These are phyloP conservation scores for Aradophagus sp. DNA, from an alignment of 1,140 invertebrate species.

Conservation along the genomic window DNA sequence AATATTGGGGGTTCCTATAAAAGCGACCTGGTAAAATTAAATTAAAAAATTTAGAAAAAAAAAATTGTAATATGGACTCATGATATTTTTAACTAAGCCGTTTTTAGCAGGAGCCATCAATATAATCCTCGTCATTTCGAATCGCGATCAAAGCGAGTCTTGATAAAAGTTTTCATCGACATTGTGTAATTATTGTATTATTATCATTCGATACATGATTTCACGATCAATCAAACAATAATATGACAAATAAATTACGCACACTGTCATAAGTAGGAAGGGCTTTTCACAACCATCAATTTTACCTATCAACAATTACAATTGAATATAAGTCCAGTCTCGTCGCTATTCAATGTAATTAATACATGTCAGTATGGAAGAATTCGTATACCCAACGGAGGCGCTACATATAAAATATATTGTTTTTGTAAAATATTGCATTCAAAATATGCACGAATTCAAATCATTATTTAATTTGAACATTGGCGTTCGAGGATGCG, in stretches of 20 bases:
- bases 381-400: constrained; percentile 36
- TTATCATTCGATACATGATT: constrained; percentile 19
- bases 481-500: constrained; percentile 15
- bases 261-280: constrained; percentile 34
- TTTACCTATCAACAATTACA: constrained; percentile 43
- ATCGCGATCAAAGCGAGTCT: constrained; percentile 15
- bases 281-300: constrained; percentile 45
- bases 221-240: constrained; percentile 24
- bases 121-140: too few species aligned
- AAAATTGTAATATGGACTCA: too few species aligned
- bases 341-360: constrained; percentile 20
- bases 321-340: constrained; percentile 33
- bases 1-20: too few species aligned
- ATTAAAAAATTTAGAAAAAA: too few species aligned
- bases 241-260: constrained; percentile 25
- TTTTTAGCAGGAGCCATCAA: too few species aligned
- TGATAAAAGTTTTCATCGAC: constrained; percentile 25
- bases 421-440: constrained; percentile 31
- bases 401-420: constrained; percentile 44
- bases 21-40: too few species aligned
- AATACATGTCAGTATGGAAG: constrained; percentile 45
- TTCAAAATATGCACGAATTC: constrained; percentile 23
- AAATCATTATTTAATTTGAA: constrained; percentile 21
- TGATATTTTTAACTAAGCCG: too few species aligned
- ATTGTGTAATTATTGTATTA: constrained; percentile 24